Evolutionary conservation across 1,140 invertebrate species (phyloP).

Genomic region (Diachasmimorpha longicaudata): DNA sequence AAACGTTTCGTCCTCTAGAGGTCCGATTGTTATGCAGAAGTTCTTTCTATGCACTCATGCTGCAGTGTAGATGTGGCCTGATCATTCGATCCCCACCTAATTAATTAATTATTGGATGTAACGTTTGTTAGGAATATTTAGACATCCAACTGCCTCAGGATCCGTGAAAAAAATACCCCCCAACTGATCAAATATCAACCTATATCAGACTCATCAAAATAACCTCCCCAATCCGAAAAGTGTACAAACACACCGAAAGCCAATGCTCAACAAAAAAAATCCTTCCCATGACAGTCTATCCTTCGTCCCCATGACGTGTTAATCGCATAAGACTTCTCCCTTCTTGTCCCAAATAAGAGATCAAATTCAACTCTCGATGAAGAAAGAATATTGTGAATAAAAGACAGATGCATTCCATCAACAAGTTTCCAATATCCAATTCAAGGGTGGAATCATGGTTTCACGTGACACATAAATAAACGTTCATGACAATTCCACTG

Average conservation of each 20-base stretch:
- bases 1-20: no score
- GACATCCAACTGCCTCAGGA: no score
- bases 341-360: constrained; percentile 17
- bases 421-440: constrained; percentile 36
- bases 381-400: constrained; percentile 15
- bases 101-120: no score
- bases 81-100: no score
- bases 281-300: constrained; percentile 47
- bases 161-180: no score
- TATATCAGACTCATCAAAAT: background rate
- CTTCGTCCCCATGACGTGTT: constrained; percentile 51
- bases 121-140: no score
- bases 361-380: constrained; percentile 27
- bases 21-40: no score
- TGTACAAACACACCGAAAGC: background rate
- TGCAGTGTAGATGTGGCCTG: no score
- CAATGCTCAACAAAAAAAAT: constrained; percentile 38
- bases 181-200: background rate
- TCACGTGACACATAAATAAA: constrained; percentile 21
- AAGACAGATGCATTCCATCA: constrained; percentile 29
- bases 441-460: constrained; percentile 16
- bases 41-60: no score
- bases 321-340: constrained; percentile 47
- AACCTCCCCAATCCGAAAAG: background rate
- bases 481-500: background rate